phyloP scores from a whole-genome alignment of 2,797 vertebrate genomes.

The Periophthalmus magnuspinnatus region DNA sequence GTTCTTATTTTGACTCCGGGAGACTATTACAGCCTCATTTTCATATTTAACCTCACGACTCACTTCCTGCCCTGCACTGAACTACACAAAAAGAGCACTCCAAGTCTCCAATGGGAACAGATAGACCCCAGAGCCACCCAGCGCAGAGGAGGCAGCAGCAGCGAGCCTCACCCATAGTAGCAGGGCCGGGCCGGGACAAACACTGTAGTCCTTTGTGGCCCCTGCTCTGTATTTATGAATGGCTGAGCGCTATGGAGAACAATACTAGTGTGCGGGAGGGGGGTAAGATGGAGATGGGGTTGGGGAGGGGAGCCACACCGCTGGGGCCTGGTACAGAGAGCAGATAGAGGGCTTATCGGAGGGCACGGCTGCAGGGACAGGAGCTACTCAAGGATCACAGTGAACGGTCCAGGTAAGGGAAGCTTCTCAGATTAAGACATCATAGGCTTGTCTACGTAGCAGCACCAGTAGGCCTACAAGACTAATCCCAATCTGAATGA shows the following conservation, averaged over 20 bases:
- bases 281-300: conserved; percentile 54
- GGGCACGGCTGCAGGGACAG: conserved; percentile 46
- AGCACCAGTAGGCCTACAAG: too few species aligned
- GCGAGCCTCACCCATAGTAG: conserved; percentile 65
- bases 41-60: conserved; percentile 13
- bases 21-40: not conserved
- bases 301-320: conserved; percentile 55
- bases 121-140: conserved; percentile 55
- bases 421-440: not conserved
- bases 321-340: conserved; percentile 83
- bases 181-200: conserved; percentile 53
- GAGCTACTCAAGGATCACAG: conserved; percentile 38
- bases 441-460: too few species aligned
- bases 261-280: conserved; percentile 78
- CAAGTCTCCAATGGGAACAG: conserved; percentile 51
- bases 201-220: conserved; percentile 73
- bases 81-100: conserved; percentile 24
- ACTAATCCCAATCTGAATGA: too few species aligned
- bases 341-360: conserved; percentile 67
- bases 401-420: conserved; percentile 60
- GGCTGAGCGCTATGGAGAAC: conserved; percentile 70
- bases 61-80: conserved; percentile 32
- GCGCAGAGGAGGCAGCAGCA: conserved; percentile 47
- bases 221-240: conserved; percentile 78
- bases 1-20: not conserved